These are phyloP conservation scores for Drosophila austrosaltans DNA, from an alignment of 2,888 invertebrate species.

Conservation along the genomic window DNA sequence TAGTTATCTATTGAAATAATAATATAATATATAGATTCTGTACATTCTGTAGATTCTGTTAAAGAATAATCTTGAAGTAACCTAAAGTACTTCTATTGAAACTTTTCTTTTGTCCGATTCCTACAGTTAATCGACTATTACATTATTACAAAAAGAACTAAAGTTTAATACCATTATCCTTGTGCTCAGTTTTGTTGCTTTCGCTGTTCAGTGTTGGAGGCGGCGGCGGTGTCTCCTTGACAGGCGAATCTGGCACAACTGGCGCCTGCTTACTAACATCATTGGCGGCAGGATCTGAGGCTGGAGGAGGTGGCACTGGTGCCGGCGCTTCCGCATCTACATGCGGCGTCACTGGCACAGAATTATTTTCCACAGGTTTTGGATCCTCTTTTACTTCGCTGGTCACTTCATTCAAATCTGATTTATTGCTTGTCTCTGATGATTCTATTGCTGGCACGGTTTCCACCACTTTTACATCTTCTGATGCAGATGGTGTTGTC, in stretches of 20 bases:
- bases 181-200: slow-evolving; percentile 63
- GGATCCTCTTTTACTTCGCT: slow-evolving; percentile 47
- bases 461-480: slow-evolving; percentile 25
- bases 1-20: too few relatives aligned
- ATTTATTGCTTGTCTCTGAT: slow-evolving; percentile 43
- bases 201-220: slow-evolving; percentile 41
- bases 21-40: too few relatives aligned
- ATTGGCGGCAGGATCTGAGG: slow-evolving; percentile 32
- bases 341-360: slow-evolving; percentile 35
- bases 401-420: slow-evolving; percentile 41
- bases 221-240: slow-evolving; percentile 44
- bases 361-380: slow-evolving; percentile 23
- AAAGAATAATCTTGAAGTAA: too few relatives aligned
- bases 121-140: background rate
- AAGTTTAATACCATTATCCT: slow-evolving; percentile 70
- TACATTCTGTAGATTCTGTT: too few relatives aligned
- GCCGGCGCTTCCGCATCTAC: slow-evolving; percentile 32
- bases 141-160: background rate
- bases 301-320: slow-evolving; percentile 21
- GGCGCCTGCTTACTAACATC: slow-evolving; percentile 47
- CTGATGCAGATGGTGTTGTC: slow-evolving; percentile 19
- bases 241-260: slow-evolving; percentile 42
- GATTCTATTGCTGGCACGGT: slow-evolving; percentile 25
- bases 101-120: too few relatives aligned
- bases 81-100: too few relatives aligned